Percentiles rank a stretch among this genome's conserved stretches.
Evolutionary conservation across 2,797 vertebrate species (phyloP).

Genomic region (Ptychadena robeensis): DNA sequence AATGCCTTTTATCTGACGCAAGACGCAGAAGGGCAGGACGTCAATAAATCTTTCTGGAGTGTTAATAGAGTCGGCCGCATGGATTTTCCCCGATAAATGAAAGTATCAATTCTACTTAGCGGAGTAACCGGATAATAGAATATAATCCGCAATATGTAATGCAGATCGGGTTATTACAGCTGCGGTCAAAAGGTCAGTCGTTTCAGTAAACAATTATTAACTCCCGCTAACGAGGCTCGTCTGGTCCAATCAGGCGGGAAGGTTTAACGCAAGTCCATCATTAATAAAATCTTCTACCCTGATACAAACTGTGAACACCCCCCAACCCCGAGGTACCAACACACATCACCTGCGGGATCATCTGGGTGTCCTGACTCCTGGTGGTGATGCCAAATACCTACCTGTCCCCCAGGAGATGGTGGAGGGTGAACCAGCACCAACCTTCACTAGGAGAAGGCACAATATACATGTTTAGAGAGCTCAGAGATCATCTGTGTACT

Average conservation of each 20-base stretch:
- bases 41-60: conserved; percentile 31
- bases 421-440: too few species aligned
- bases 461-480: too few species aligned
- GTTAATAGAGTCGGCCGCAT: conserved; percentile 26
- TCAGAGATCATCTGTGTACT: too few species aligned
- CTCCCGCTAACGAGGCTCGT: background rate
- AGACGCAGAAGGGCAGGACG: background rate
- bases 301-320: background rate
- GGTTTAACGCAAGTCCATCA: background rate
- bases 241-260: background rate
- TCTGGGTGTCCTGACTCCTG: background rate
- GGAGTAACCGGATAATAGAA: background rate
- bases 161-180: background rate
- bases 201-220: background rate
- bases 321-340: too few species aligned
- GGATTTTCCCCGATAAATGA: background rate
- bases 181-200: background rate
- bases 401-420: too few species aligned
- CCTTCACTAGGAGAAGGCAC: too few species aligned
- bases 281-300: background rate
- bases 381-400: background rate
- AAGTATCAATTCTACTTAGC: conserved; percentile 32
- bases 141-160: conserved; percentile 22
- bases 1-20: background rate
- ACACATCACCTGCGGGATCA: too few species aligned